A percentile compares a stretch with the other conserved stretches of the same genome.
Conservation (phyloP, 2,888 invertebrate species). For the Volucella inanis region DNA sequence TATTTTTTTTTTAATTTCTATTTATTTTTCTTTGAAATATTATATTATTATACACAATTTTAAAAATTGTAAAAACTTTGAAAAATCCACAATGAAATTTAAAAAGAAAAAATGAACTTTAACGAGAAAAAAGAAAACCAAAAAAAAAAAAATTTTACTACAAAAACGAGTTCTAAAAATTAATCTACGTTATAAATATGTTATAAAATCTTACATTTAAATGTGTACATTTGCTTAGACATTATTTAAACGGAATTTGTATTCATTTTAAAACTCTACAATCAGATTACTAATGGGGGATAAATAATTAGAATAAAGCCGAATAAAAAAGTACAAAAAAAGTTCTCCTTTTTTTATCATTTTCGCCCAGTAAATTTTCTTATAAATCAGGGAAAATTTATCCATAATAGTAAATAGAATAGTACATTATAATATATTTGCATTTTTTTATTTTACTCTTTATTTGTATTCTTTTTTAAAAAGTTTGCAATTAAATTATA, state of each 20-base stretch:
- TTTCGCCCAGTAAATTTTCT: slow-evolving; percentile 22
- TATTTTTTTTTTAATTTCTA: not conserved
- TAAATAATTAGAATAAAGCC: slow-evolving; percentile 12
- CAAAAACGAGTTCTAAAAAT: slow-evolving; percentile 60
- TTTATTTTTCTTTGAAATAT: slow-evolving; percentile 9
- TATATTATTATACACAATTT: slow-evolving; percentile 66
- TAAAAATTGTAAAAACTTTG: slow-evolving; percentile 47
- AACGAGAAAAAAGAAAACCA: slow-evolving; percentile 25
- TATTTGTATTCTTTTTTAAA: too few relatives aligned
- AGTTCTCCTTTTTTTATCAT: slow-evolving; percentile 1
- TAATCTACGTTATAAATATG: slow-evolving; percentile 63
- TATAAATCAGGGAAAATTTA: slow-evolving; percentile 30
- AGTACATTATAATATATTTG: slow-evolving; percentile 46
- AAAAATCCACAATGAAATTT: not conserved
- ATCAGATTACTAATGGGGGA: slow-evolving; percentile 22
- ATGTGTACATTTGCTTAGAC: slow-evolving; percentile 20
- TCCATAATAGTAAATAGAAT: slow-evolving; percentile 52
- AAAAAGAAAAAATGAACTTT: slow-evolving; percentile 1
- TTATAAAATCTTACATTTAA: slow-evolving; percentile 36
- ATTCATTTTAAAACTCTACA: slow-evolving; percentile 20
- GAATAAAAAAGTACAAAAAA: slow-evolving; percentile 52
- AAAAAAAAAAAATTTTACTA: slow-evolving; percentile 62
- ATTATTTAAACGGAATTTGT: slow-evolving; percentile 15
- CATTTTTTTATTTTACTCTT: slow-evolving; percentile 37
- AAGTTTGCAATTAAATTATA: slow-evolving; percentile 54